Evolutionary conservation across 1,140 invertebrate species (phyloP).

Genomic region (Musca vetustissima): DNA sequence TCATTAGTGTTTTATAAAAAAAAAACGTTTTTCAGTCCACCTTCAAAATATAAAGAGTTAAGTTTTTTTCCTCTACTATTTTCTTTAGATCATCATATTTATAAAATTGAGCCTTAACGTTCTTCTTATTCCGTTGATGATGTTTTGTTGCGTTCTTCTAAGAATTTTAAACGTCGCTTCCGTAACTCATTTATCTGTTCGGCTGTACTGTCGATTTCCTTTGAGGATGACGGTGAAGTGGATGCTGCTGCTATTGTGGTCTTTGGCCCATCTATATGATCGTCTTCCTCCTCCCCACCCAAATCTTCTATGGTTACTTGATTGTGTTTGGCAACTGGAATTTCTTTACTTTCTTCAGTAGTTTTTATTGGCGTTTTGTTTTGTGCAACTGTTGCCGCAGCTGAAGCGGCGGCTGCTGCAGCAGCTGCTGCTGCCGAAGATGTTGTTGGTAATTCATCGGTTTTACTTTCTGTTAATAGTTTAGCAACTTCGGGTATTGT

Average conservation of each 20-base stretch:
- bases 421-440: conserved; percentile 31
- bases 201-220: conserved; percentile 22
- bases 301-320: conserved; percentile 53
- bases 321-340: conserved; percentile 30
- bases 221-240: conserved; percentile 17
- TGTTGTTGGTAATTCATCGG: conserved; percentile 29
- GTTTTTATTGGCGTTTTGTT: conserved; percentile 10
- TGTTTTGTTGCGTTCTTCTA: conserved; percentile 53
- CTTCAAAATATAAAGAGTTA: conserved; percentile 7
- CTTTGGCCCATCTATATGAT: conserved; percentile 29
- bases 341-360: conserved; percentile 37
- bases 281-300: conserved; percentile 50
- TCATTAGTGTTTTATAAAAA: not conserved
- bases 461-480: not conserved
- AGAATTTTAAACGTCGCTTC: conserved; percentile 71
- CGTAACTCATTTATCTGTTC: conserved; percentile 60
- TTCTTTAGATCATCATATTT: not conserved
- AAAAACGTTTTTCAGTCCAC: conserved; percentile 8
- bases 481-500: conserved; percentile 38
- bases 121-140: conserved; percentile 29
- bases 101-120: conserved; percentile 19
- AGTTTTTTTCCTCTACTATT: not conserved
- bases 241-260: conserved; percentile 35
- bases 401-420: not conserved
- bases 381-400: not conserved